Base-by-base conservation (phyloP, 2,888 invertebrate genomes). In the Willowsia nigromaculata region DNA sequence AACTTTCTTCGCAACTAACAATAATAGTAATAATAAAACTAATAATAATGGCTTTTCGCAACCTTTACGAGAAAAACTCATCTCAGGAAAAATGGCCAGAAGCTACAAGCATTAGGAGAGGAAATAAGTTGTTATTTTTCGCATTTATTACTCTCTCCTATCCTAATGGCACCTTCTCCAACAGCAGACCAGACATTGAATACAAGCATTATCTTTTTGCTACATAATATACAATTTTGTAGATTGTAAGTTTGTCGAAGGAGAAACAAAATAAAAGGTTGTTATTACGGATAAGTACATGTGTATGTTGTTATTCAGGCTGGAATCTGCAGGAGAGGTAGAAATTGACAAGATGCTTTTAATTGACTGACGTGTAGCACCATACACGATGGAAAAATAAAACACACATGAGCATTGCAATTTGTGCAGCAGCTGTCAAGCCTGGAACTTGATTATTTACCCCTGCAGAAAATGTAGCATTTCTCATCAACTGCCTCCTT, bases 1-100 rank as follows among this genome's bases (percentile, higher is more conserved):
- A 87, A 65, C 68, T 81, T 76, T 74, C 43, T 53, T 56, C 43
- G 6, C 56, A 30, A 37, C 37, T 37, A 65, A 62, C 30, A 27
- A 62, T 65, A 18, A 65, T 37, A n/a, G 18, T 37, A 30, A 37
- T 65, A 62, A 4, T 13, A 62, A 30, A 11, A 30, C 13, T 15
- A 30, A 30, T 30, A 37, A 37, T 65, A 37, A 65, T 18, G 22
- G 33, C 65, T 37, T 65, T 37, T 25, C 33, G 11, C 65, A 33
- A 37, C n/a, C 37, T 37, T 65, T 65, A 65, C 65, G 37, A 18
- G 65, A 7, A 37, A 65, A 65, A 65, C 65, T 65, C 33, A 18
- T 65, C n/a, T 18, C 15, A 65, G 18, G 37, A 65, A 65, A 65
- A 65, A 65, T 37, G 1, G 37, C 65, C 37, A 37, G 5, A 65